Percentiles rank a stretch among this genome's conserved stretches.
Conservation (phyloP, 2,113 vertebrate genomes). For the Seriola aureovittata region DNA sequence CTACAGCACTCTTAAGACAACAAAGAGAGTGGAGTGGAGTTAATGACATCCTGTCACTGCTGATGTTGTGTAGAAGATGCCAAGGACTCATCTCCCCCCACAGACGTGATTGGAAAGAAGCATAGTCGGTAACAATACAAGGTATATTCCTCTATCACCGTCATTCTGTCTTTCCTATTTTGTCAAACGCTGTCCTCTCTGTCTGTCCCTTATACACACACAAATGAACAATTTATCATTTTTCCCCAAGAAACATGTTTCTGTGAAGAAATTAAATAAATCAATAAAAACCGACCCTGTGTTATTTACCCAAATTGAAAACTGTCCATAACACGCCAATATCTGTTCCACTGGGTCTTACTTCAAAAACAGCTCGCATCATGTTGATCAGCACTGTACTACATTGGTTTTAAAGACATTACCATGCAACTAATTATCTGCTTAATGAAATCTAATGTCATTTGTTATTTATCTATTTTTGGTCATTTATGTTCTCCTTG, state of each 20-base stretch:
- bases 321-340: neutral
- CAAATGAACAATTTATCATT: neutral
- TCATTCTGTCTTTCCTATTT: constrained; percentile 2
- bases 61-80: constrained; percentile 38
- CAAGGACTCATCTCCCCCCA: constrained; percentile 33
- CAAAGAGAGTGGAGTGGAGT: constrained; percentile 47
- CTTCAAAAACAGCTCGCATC: neutral
- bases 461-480: neutral
- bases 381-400: neutral
- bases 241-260: neutral
- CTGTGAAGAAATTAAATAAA: neutral
- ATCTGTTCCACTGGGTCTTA: neutral
- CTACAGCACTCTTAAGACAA: constrained; percentile 50
- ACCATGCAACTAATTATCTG: neutral
- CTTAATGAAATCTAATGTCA: neutral
- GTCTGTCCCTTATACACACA: neutral
- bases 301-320: neutral
- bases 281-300: neutral
- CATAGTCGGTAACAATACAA: neutral
- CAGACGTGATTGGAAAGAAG: constrained; percentile 16
- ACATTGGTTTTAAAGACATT: neutral
- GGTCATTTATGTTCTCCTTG: neutral
- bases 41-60: constrained; percentile 71
- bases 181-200: neutral
- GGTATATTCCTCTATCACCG: neutral